Conservation (phyloP, 2,797 vertebrate genomes). For the Momotus momota region DNA sequence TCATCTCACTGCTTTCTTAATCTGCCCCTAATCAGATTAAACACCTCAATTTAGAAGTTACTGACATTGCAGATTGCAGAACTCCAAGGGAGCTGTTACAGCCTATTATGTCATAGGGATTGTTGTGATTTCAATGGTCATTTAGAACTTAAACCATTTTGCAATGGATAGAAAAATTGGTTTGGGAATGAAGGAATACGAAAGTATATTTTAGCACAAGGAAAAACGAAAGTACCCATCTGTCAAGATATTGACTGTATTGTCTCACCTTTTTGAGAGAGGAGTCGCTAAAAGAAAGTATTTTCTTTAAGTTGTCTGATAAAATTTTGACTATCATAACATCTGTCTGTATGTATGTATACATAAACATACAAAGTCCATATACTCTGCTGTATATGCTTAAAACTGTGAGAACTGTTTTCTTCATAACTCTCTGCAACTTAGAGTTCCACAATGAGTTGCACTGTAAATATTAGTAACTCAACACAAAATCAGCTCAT, state of each 20-base stretch:
- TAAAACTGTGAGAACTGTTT: neutral
- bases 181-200: neutral
- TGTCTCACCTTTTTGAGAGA: neutral
- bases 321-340: neutral
- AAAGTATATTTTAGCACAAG: neutral
- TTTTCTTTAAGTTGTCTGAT: neutral
- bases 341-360: fast-evolving
- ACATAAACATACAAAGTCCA: neutral
- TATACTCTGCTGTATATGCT: neutral
- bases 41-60: constrained; percentile 17
- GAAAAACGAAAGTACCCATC: neutral
- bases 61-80: neutral
- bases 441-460: neutral
- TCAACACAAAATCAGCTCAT: neutral
- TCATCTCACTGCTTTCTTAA: constrained; percentile 30
- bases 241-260: neutral
- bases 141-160: neutral
- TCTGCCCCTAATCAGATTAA: constrained; percentile 51
- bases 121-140: neutral
- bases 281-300: neutral
- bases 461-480: neutral
- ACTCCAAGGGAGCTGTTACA: neutral
- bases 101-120: neutral
- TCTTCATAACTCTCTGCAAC: neutral
- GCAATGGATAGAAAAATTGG: neutral